These are phyloP conservation scores for Patiria miniata DNA, from an alignment of 35 echinoderm and acorn worm species.

Conservation along the genomic window DNA sequence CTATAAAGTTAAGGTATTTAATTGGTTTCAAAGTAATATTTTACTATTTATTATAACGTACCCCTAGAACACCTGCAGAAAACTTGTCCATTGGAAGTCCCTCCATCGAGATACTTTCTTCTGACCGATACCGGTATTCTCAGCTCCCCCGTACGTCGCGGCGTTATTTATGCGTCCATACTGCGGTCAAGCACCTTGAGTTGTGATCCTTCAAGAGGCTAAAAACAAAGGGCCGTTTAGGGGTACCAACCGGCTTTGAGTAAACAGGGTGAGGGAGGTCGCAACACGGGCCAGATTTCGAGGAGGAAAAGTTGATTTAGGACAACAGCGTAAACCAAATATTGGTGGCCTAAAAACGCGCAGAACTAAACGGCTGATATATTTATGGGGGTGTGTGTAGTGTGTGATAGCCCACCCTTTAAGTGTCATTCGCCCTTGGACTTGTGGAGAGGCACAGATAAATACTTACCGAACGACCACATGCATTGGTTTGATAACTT, in stretches of 20 bases:
- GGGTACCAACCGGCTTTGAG: background rate
- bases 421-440: too few relatives aligned
- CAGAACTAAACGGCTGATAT: slow-evolving; percentile 11
- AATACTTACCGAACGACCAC: too few relatives aligned
- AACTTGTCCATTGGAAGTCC: too few relatives aligned
- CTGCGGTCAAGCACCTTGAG: slow-evolving; percentile 8
- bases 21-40: too few relatives aligned
- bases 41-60: too few relatives aligned
- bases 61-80: too few relatives aligned
- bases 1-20: too few relatives aligned
- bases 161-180: background rate
- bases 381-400: slow-evolving; percentile 4
- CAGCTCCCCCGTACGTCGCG: background rate
- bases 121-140: too few relatives aligned
- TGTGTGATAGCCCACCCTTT: background rate
- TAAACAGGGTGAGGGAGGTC: slow-evolving; percentile 15
- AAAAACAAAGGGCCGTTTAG: background rate
- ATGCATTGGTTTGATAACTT: too few relatives aligned
- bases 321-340: slow-evolving; percentile 21
- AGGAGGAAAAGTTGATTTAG: slow-evolving; percentile 16
- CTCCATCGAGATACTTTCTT: too few relatives aligned
- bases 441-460: too few relatives aligned
- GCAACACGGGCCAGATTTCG: background rate
- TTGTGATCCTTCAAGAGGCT: background rate
- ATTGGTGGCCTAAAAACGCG: slow-evolving; percentile 10